Evolutionary conservation across 2,797 vertebrate species (phyloP), one percentile per base, ranked within the genome.

Genomic region (Cynopterus sphinx): DNA sequence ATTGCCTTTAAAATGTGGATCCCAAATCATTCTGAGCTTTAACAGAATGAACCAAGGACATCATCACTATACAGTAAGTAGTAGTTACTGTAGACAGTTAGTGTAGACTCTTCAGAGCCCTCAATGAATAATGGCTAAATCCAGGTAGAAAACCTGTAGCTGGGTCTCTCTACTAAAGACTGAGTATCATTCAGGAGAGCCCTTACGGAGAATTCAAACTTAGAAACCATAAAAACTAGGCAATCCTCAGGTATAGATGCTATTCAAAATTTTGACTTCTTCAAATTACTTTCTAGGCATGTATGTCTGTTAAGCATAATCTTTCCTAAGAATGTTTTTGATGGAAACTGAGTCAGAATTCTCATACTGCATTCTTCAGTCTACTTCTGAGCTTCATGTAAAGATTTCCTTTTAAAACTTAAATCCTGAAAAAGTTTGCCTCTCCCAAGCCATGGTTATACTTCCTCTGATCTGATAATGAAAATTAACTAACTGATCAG

Each of bases 321-420:
- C 33, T 6, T 87, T 41, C 31, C 59, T 71, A n/a, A 61, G 43
- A 84, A 65, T 11, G 9, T 59, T 49, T n/a, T 90, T 51, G 6
- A 55, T 26, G 49, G 16, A 82, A 67, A 83, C 21, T 6, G 16
- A 90, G 75, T 43, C 85, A 77, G 24, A 88, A 91, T 77, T 71
- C 12, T 85, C 63, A 73, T 22, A 71, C 3, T 55, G 28, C 36
- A 19, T 87, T n/a, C 65, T 75, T 83, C 8, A 41, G 2, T 36
- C 6, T 9, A 16, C 0, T 28, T 1, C 78, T 78, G 28, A 92
- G 57, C 4, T 41, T 82, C 36, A 61, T 5, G 49, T 84, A 22
- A 94, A 73, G 41, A 87, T 79, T 86, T 57, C 59, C 17, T 78
- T 85, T 75, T 41, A 59, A 95, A 95, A 85, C 13, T 22, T n/a